Conservation (phyloP, 2,797 vertebrate genomes). For the Dallia pectoralis region DNA sequence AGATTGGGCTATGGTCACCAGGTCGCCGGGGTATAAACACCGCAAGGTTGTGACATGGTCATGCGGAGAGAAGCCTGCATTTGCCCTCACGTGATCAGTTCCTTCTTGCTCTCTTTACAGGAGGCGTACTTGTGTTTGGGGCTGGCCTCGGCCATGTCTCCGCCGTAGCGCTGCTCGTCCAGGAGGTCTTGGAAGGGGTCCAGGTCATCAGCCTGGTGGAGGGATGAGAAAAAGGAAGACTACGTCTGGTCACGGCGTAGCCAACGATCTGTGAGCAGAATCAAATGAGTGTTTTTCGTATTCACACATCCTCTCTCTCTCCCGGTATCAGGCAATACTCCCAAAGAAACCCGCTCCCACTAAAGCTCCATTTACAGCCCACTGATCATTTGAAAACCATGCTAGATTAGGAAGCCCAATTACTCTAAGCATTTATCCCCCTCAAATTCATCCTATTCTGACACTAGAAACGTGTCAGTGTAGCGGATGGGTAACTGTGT, state of each 20-base stretch:
- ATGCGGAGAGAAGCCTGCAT: background rate
- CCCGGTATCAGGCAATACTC: background rate
- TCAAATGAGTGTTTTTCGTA: too few species aligned
- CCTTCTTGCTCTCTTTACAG: conserved; percentile 98
- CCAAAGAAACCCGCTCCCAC: background rate
- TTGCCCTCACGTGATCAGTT: conserved; percentile 92
- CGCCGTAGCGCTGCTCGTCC: conserved; percentile 89
- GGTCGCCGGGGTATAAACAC: background rate
- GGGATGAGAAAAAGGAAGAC: conserved; percentile 53
- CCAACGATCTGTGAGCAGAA: background rate
- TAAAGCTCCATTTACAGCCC: conserved; percentile 26
- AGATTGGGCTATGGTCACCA: background rate
- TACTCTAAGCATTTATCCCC: conserved; percentile 56
- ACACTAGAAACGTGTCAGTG: conserved; percentile 52
- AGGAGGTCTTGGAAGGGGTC: conserved; percentile 94
- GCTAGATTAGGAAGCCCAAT: conserved; percentile 59
- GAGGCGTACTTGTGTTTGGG: conserved; percentile 93
- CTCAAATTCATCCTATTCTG: conserved; percentile 42
- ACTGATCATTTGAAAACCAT: conserved; percentile 26
- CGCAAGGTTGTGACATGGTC: background rate
- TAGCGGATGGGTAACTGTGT: conserved; percentile 50
- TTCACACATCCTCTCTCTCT: too few species aligned
- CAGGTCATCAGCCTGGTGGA: conserved; percentile 85
- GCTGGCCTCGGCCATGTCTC: conserved; percentile 89
- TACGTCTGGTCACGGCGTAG: conserved; percentile 34